These are phyloP conservation scores for Halcyon chelicuti DNA, from an alignment of 2,797 vertebrate species.

Conservation along the genomic window DNA sequence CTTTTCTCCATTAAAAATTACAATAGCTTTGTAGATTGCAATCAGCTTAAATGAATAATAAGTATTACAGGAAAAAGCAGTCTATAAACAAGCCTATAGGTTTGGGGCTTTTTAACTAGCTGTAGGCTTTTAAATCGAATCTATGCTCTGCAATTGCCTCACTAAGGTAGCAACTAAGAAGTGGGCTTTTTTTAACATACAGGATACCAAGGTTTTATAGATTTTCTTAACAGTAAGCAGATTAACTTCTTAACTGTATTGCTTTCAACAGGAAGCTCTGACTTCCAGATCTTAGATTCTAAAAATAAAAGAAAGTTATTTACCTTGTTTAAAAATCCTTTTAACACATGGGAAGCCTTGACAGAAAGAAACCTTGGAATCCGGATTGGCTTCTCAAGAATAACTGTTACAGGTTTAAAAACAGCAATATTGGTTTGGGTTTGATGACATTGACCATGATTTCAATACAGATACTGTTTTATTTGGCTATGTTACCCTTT, in stretches of 20 bases:
- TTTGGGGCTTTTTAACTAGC: background rate
- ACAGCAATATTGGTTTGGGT: background rate
- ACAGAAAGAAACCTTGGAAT: slow-evolving; percentile 98
- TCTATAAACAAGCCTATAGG: background rate
- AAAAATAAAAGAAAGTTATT: slow-evolving; percentile 57
- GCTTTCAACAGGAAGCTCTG: slow-evolving; percentile 51
- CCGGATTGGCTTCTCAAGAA: slow-evolving; percentile 98
- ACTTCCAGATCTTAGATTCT: slow-evolving; percentile 48
- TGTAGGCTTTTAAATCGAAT: background rate
- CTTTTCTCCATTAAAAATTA: background rate
- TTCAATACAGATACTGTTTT: background rate
- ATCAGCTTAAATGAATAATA: background rate
- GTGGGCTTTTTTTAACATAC: background rate
- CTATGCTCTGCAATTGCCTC: background rate
- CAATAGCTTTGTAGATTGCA: background rate
- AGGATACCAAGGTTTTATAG: slow-evolving; percentile 27
- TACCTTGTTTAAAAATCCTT: slow-evolving; percentile 99
- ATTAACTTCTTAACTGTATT: slow-evolving; percentile 61
- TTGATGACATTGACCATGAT: background rate
- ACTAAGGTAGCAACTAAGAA: background rate
- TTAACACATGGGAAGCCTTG: slow-evolving; percentile 97
- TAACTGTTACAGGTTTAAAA: slow-evolving; percentile 81
- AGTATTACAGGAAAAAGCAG: background rate
- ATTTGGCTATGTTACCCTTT: background rate
- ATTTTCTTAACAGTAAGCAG: slow-evolving; percentile 24